Conservation (phyloP, 2,113 vertebrate genomes). For the Vidua macroura region DNA sequence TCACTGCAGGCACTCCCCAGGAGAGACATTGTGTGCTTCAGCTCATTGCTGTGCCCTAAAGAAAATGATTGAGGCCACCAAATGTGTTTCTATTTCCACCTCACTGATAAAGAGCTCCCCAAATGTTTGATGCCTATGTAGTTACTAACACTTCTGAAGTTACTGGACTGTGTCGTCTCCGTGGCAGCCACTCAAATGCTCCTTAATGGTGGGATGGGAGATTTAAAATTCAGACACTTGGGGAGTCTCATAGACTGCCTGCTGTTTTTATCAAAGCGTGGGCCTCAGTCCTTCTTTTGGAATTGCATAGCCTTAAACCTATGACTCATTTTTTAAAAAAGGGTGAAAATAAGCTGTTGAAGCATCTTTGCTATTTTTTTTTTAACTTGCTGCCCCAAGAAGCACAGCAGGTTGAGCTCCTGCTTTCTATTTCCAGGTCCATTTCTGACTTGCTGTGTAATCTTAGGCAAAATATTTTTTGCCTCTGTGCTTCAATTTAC, state of each 20-base stretch:
- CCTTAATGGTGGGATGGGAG: not conserved
- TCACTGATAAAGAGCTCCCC: constrained; percentile 56
- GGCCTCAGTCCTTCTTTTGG: not conserved
- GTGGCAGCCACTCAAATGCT: constrained; percentile 18
- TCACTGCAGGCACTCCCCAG: constrained; percentile 37
- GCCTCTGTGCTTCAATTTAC: not conserved
- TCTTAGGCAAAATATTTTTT: not conserved
- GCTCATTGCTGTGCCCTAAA: constrained; percentile 39
- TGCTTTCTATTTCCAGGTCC: not conserved
- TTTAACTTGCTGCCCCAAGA: not conserved
- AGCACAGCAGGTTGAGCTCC: not conserved
- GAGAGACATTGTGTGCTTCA: constrained; percentile 44
- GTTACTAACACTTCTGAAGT: constrained; percentile 68
- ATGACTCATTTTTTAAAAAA: not conserved
- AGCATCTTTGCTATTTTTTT: not conserved
- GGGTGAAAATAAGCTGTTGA: not conserved
- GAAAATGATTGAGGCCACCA: constrained; percentile 71
- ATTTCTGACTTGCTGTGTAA: not conserved
- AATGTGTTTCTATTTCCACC: constrained; percentile 75
- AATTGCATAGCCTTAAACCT: not conserved
- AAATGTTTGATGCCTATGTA: constrained; percentile 60
- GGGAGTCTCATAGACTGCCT: not conserved
- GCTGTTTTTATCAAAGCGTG: not conserved
- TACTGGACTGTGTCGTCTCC: not conserved
- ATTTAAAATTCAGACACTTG: constrained; percentile 12